Percentiles rank a stretch among this genome's conserved stretches.
These are phyloP conservation scores for Oxytorus armatus DNA, from an alignment of 2,888 invertebrate genomes.

Conservation along the genomic window DNA sequence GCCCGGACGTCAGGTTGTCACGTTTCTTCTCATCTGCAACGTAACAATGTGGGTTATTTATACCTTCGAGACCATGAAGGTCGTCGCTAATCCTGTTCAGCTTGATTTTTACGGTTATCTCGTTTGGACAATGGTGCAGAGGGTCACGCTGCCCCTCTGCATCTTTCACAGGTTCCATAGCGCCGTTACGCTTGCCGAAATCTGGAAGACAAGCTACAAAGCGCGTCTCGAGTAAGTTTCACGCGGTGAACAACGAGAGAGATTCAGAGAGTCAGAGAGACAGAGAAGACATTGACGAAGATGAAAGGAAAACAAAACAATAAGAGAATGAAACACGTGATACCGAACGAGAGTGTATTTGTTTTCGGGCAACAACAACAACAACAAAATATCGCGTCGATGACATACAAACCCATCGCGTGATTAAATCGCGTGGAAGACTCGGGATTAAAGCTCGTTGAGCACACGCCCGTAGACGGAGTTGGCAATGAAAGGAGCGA, in stretches of 20 bases:
- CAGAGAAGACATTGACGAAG: constrained; percentile 2
- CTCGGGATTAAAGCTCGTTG: constrained; percentile 10
- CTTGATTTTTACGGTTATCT: constrained; percentile 96
- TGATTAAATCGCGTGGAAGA: constrained; percentile 49
- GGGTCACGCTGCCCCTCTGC: constrained; percentile 96
- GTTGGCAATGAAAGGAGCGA: not conserved
- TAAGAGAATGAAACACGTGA: constrained; percentile 8
- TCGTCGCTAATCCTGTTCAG: constrained; percentile 96
- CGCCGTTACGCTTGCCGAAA: constrained; percentile 96
- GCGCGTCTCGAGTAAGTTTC: constrained; percentile 92
- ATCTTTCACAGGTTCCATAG: constrained; percentile 99
- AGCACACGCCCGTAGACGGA: not conserved
- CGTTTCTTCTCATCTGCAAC: constrained; percentile 97
- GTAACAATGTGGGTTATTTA: constrained; percentile 98
- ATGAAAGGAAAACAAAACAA: constrained; percentile 12
- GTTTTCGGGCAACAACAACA: too few species aligned
- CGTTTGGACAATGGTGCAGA: constrained; percentile 96
- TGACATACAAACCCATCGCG: constrained; percentile 13
- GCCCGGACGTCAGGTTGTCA: constrained; percentile 97
- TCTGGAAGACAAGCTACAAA: constrained; percentile 98
- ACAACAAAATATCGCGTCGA: constrained; percentile 19
- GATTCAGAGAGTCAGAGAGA: constrained; percentile 2
- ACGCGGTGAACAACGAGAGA: not conserved
- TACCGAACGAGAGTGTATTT: constrained; percentile 28
- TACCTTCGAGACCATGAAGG: constrained; percentile 97